Evolutionary conservation across 2,113 vertebrate species (phyloP), one percentile per base, ranked within the genome.

Genomic region (Proterorhinus semilunaris): DNA sequence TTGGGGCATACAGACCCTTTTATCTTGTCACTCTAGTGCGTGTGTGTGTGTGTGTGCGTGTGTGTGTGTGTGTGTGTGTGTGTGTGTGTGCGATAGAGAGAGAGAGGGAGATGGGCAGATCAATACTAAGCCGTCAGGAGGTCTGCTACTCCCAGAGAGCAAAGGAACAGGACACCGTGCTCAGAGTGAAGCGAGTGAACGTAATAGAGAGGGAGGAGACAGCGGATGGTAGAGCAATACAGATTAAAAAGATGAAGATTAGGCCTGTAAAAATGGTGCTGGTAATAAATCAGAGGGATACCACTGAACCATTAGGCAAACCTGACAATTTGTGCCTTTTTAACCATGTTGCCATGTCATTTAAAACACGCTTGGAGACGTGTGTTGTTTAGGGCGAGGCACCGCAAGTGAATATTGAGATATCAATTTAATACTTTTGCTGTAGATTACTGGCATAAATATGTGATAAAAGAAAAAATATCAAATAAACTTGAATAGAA

Each of bases 61-160:
- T 49, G 16, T 67, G 21, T 44, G 65, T 49, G 21, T 21, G 21
- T 21, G 21, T 21, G 21, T 44, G 65, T 49, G 16, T 67, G 21
- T 55, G 73, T 63, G 65, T 64, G 65, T 62, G 65, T 62, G 62
- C 69, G 66, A 53, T 70, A 47, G 63, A 51, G 64, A 63, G 59
- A 57, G 78, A 76, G 47, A 51, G 62, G 54, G 75, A 78, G 83
- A 88, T 81, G 65, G 59, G 58, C 57, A 69, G 89, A 90, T 90
- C 89, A 84, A 90, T 90, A 90, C 76, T 72, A 71, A 89, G 89
- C 81, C 87, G 89, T 90, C 89, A 90, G 86, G 82, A 89, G 86
- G 89, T 90, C 89, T 90, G 86, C 83, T 87, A 81, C 82, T 88
- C 85, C 83, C 85, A 86, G 76, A 80, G 89, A 88, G 84, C 78